Evolutionary conservation across 2,797 vertebrate genomes (phyloP).

Genomic region (Astyanax mexicanus): DNA sequence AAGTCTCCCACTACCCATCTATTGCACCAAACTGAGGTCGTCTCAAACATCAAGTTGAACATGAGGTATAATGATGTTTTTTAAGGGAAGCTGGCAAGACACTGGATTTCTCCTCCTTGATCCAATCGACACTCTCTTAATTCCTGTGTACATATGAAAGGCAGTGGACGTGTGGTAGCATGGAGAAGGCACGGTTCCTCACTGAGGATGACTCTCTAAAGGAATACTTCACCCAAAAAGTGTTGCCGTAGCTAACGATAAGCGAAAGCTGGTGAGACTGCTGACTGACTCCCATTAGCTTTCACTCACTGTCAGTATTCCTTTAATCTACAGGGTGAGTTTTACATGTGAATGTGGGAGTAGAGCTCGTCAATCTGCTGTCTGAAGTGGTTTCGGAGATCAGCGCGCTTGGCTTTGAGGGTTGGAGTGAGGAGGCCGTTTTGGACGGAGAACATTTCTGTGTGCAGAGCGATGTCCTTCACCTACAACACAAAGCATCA

Average conservation of each 20-base stretch:
- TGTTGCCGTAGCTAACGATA: background rate
- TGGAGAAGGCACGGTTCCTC: slow-evolving; percentile 18
- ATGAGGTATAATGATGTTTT: slow-evolving; percentile 21
- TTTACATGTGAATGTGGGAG: slow-evolving; percentile 80
- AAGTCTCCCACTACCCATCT: slow-evolving; percentile 1
- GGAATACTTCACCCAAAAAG: background rate
- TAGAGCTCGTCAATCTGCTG: slow-evolving; percentile 90
- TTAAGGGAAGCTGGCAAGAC: background rate
- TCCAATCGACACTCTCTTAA: no score
- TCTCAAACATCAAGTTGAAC: background rate
- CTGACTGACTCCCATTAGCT: background rate
- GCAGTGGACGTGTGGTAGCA: background rate
- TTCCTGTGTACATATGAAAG: slow-evolving; percentile 9
- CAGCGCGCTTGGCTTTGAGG: slow-evolving; percentile 90
- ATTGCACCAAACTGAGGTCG: slow-evolving; percentile 23
- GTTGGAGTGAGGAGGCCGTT: slow-evolving; percentile 96
- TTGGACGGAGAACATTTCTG: slow-evolving; percentile 88
- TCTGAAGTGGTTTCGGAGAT: slow-evolving; percentile 85
- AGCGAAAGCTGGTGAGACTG: no score
- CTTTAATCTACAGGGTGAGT: background rate
- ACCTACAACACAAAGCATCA: slow-evolving; percentile 74
- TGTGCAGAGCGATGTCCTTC: slow-evolving; percentile 84
- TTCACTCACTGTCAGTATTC: background rate
- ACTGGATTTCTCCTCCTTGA: background rate
- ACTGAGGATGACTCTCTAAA: background rate